Conservation (phyloP, 2,797 vertebrate genomes). For the Streptopelia turtur region DNA sequence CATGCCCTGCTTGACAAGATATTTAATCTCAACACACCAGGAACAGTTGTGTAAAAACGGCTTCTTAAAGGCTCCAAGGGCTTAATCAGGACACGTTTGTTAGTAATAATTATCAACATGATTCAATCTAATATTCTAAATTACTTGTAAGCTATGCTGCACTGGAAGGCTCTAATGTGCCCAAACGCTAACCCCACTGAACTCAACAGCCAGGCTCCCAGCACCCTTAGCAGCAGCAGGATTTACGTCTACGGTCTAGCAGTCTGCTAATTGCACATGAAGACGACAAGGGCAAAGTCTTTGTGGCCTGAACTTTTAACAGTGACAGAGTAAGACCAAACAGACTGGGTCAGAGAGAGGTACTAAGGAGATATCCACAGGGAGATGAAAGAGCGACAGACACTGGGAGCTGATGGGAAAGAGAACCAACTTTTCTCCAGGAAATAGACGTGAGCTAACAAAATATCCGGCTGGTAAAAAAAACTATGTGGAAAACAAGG, state of each 20-base stretch:
- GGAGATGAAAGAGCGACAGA: neutral
- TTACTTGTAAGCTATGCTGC: neutral
- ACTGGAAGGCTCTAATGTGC: neutral
- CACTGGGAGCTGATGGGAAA: neutral
- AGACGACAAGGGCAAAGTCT: neutral
- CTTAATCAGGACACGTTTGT: neutral
- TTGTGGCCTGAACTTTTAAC: neutral
- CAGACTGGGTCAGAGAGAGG: neutral
- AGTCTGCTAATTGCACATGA: conserved; percentile 12
- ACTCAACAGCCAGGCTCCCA: neutral
- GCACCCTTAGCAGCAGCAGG: neutral
- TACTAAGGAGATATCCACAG: neutral
- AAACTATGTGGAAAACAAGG: neutral
- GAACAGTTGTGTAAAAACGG: neutral
- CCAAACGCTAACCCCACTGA: neutral
- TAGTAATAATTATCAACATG: conserved; percentile 26
- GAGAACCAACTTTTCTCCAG: neutral
- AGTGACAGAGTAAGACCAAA: neutral
- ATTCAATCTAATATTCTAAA: neutral
- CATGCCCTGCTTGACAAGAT: conserved; percentile 36
- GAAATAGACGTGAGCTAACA: neutral
- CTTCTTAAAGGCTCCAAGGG: neutral
- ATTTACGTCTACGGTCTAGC: neutral
- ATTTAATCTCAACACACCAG: conserved; percentile 47
- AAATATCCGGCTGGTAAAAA: neutral